Evolutionary conservation across 2,113 vertebrate genomes (phyloP).

Genomic region (Trematocara variabile): DNA sequence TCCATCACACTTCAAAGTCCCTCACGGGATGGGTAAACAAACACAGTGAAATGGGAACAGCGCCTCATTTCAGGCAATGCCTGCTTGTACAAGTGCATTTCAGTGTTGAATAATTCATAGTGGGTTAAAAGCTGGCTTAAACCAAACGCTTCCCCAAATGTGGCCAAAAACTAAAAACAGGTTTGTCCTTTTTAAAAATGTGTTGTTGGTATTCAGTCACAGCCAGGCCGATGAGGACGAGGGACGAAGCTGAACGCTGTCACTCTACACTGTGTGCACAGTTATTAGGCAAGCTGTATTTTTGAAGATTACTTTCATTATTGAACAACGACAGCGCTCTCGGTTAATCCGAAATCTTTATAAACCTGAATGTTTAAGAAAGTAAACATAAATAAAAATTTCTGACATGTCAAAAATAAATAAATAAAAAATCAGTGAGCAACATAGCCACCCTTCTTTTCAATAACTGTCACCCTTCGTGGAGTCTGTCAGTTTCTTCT

Average conservation of each 20-base stretch:
- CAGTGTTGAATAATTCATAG: not conserved
- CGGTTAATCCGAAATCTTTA: rapidly evolving
- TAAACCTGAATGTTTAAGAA: not conserved
- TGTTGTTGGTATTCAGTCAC: not conserved
- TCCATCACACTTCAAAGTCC: slow-evolving; percentile 43
- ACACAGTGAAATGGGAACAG: not conserved
- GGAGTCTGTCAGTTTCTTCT: not conserved
- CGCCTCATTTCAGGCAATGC: not conserved
- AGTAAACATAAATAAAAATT: not conserved
- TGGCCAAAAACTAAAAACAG: not conserved
- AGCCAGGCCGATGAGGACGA: not conserved
- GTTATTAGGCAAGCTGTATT: not conserved
- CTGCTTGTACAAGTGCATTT: not conserved
- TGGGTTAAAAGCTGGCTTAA: not conserved
- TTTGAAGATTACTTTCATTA: not conserved
- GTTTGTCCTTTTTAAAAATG: not conserved
- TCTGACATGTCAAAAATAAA: not conserved
- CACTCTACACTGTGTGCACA: not conserved
- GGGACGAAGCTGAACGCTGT: not conserved
- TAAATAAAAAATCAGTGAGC: not conserved
- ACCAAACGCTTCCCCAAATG: not conserved
- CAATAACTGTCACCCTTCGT: not conserved
- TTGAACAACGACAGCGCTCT: not conserved
- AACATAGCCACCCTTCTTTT: not conserved
- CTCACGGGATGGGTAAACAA: slow-evolving; percentile 11